Evolutionary conservation across 2,888 invertebrate genomes (phyloP), one percentile per base, ranked within the genome.

Genomic region (Pseudococcus viburni): DNA sequence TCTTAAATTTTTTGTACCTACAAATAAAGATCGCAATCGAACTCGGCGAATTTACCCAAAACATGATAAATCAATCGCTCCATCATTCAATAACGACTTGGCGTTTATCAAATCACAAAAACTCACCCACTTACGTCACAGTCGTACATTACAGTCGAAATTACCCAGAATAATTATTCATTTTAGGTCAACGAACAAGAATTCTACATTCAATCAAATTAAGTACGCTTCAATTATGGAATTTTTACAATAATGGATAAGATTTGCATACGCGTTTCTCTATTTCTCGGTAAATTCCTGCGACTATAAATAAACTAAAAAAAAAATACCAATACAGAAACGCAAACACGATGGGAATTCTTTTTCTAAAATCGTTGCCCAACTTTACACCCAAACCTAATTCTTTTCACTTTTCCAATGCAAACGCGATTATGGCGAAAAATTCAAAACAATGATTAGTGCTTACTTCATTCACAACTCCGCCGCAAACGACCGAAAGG

Each of bases 401-500:
- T 22, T 64, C 19, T 9, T 22, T 64, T 64, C 17, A 17, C n/a
- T 59, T 17, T 12, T 59, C 12, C 15, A 64, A 22, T 22, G 6
- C 64, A 8, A 22, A 64, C 11, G 64, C 19, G 19, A 64, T 33
- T 33, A 33, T 33, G 26, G 26, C 26, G 26, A 33, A 33, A 33
- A 33, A 33, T 33, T 33, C 19, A 22, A 64, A 64, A 64, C 11
- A 64, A 59, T 17, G 8, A 77, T 51, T 51, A 39, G 39, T 11
- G 22, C 87, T 87, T 87, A 87, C 87, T 22, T 87, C 87, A 73
- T 87, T 77, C 19, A 87, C 46, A n/a, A 87, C 46, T n/a, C 51
- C 26, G 33, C 22, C 51, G 15, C 87, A 87, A 17, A 33, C 87
- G 51, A n/a, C 46, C 22, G 80, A 42, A 26, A 87, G 51, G 26